Evolutionary conservation across 2,113 vertebrate species (phyloP), one percentile per base, ranked within the genome.

Genomic region (Cnemophilus loriae): DNA sequence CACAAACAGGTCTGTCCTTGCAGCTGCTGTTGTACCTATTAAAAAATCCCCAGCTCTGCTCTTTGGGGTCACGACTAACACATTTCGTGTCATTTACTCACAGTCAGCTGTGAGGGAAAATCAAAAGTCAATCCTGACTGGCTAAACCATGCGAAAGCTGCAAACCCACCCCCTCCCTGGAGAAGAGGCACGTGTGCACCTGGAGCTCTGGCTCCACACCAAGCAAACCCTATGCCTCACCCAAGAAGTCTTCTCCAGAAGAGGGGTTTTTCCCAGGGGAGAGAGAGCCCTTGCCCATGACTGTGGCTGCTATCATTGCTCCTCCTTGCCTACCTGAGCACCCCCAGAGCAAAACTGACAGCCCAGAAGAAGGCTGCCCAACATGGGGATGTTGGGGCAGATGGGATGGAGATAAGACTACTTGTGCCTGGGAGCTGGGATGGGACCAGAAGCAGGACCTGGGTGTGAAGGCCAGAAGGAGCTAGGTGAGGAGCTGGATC

Each of bases 31-130:
- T 44, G 26, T 18, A 73, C 35, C 27, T 50, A 24, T 35, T n/a
- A 85, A 69, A 57, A 92, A 87, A 83, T 56, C 28, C 52, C 28
- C 0, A 1, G 59, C 39, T 42, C 60, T 64, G 49, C 30, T 77
- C 67, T 80, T 19, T 76, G 35, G 55, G 42, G 59, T 65, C 2
- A 1, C 41, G 47, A 41, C n/a, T 84, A 57, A 69, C 33, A 80
- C 16, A 26, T 83, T 90, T 74, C 77, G 55, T 63, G 33, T 9
- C 87, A 26, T 77, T 93, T 80, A 79, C 28, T 91, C 70, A 74
- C 46, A 68, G 71, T 49, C 64, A 92, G 17, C 55, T 2, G 5
- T 47, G 80, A 78, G 50, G n/a, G 27, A 95, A 68, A 90, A 63
- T 16, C n/a, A 68, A 91, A 81, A 71, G 39, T 60, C 37, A 28